Percentiles rank a stretch among this genome's conserved stretches.
These are phyloP conservation scores for Anas platyrhynchos DNA, from an alignment of 2,113 vertebrate genomes.

Conservation along the genomic window DNA sequence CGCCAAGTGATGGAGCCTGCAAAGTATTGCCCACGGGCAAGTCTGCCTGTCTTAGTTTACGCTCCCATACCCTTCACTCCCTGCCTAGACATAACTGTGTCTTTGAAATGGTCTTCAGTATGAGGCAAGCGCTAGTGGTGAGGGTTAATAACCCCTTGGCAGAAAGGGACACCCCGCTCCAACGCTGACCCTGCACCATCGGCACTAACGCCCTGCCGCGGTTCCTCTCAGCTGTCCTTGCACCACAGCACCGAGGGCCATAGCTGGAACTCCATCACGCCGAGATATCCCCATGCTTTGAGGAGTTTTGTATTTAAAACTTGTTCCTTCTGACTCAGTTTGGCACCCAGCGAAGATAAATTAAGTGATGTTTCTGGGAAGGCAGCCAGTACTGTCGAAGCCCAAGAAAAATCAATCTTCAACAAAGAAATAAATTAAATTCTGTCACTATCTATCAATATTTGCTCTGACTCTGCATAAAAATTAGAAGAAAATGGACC, in stretches of 20 bases:
- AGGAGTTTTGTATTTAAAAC: constrained; percentile 22
- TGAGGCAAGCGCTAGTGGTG: background rate
- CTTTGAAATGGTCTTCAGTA: background rate
- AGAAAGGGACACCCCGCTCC: background rate
- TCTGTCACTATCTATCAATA: constrained; percentile 52
- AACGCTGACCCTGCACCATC: background rate
- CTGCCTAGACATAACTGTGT: constrained; percentile 19
- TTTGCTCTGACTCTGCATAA: constrained; percentile 51
- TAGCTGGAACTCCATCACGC: background rate
- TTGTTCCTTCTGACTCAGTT: constrained; percentile 8
- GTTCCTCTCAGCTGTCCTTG: background rate
- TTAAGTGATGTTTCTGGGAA: constrained; percentile 56
- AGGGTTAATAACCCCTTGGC: background rate
- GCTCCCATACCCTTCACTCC: background rate
- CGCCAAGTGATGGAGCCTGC: background rate
- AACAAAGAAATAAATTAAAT: constrained; percentile 60
- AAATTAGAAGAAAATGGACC: constrained; percentile 32
- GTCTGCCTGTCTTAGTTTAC: background rate
- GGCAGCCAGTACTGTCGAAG: constrained; percentile 32
- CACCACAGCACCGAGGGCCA: background rate
- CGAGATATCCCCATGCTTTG: background rate
- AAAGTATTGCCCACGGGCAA: background rate
- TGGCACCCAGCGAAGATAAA: constrained; percentile 43
- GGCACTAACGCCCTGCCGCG: background rate
- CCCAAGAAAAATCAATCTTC: constrained; percentile 65